Base-by-base conservation (phyloP, 2,797 vertebrate genomes). In the Amblyraja radiata region DNA sequence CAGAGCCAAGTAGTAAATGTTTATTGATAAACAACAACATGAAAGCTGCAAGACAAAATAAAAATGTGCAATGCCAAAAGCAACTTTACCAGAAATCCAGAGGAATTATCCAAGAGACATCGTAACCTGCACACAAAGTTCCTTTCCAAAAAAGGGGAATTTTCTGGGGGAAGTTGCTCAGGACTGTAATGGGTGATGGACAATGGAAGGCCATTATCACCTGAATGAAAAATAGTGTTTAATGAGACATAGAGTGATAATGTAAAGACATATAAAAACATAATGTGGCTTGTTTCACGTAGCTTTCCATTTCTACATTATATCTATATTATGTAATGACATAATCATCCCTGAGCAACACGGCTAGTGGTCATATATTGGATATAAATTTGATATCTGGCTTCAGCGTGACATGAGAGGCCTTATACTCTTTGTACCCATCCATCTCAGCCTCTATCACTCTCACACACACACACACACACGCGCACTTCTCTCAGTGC, bases 81-180 rank as follows among this genome's bases (percentile, higher is more conserved):
- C 25, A 11, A 14, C 0, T 4, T 95, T 94, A 98, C 97, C 95
- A 98, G 95, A 94, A 98, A 98, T 46, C 97, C 97, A 94, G 97
- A 97, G 0, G 97, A 97, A 95, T 97, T 97, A 95, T 98, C 97
- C 94, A 97, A 93, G 23, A 98, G 96, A 94, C 97, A 97, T 93
- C 97, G 95, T 90, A 98, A 95, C 93, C 97, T 96, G 94, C 97
- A 97, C 77, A 97, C 93, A 81, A 98, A 98, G 94, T 96, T 97
- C 93, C 97, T 95, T 95, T 98, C 97, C 97, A 98, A 96, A 94
- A 97, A 97, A 3, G 96, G 94, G 9, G 97, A 96, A 94, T 97
- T 97, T 95, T 98, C 97, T 16, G 97, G 96, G 93, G 97, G 97
- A 94, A 97, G 96, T 63, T 96, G 96, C 63, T 97, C 97, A 68